Evolutionary conservation across 1,140 invertebrate species (phyloP), one percentile per base, ranked within the genome.

Genomic region (Anthonomus grandis): DNA sequence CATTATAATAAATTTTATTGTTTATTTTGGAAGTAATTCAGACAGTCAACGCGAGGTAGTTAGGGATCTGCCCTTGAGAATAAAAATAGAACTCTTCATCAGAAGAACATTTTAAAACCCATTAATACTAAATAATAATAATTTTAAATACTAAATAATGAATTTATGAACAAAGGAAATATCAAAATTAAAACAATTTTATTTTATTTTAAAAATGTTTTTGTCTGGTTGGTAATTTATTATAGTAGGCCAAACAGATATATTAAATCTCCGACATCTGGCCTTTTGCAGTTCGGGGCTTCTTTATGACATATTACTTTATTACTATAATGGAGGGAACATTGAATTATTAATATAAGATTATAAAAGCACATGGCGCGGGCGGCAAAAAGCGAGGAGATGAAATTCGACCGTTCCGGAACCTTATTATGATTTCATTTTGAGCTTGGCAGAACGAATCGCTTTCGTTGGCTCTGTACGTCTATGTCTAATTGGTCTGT

Each of bases 281-380:
- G 69, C 60, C 63, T 44, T 52, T 50, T 25, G 50, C 49, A 57
- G 57, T 56, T 59, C 63, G 53, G 62, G 54, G 62, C 62, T 68
- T 67, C 66, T 68, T 72, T 70, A 70, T 72, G 70, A 72, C 70
- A 70, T 72, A 72, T 72, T 72, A 72, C 70, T 72, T 72, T 70
- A 72, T 72, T 72, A 72, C 68, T 65, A 66, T 70, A 72, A 72
- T 72, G 69, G 70, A 70, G 68, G 70, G 70, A 65, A 69, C 69
- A 72, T 72, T 72, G 70, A 72, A 72, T 72, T 72, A 72, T 72
- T 72, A 72, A 72, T 72, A 72, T 72, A 72, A 72, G 68, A 72
- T 72, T 70, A 72, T 67, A 65, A 67, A 62, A 58, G 63, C 64
- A 65, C 60, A 66, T 67, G 67, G 64, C 63, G 66, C 63, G 44